Base-by-base conservation (phyloP, 2,797 vertebrate species). In the Periparus ater region DNA sequence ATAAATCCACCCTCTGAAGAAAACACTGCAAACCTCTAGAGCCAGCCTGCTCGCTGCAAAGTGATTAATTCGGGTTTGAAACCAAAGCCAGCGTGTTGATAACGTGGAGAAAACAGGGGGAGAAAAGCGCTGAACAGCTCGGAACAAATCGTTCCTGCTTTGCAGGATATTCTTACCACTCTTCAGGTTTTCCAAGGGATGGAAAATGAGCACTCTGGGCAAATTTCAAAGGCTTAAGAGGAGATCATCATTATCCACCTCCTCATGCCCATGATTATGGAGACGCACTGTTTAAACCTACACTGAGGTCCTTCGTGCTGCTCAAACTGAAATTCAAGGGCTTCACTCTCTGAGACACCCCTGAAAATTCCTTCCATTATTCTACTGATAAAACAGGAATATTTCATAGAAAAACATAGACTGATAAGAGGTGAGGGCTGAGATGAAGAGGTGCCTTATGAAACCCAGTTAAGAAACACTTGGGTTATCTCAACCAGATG, bases 321-420 rank as follows among this genome's bases (percentile, higher is more conserved):
- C 29, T 92, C 18, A 32, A 75, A 70, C 17, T 89, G 81, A 92
- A 89, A 65, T 45, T 55, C 66, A 45, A 30, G 23, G 27, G 11
- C 15, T 82, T 85, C 2, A 0, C 32, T 58, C 36, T 57, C 58
- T 14, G 61, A 55, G 44, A 78, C 29, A 44, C 9, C 36, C 36
- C 72, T 81, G 70, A 58, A 89, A 85, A 92, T 85, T 94, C 91
- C 44, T 96, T 91, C 70, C 62, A 11, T 61, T 84, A 83, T 80
- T 86, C 40, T 26, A 29, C 76, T 48, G 79, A 90, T 93, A 84
- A 93, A 90, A 19, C 10, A 70, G 18, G 38, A 94, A 70, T 78
- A 91, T 86, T 93, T 90, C 17, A 12, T 81, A 16, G 38, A 54
- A 53, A 27, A 93, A n/a, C 23, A 13, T 21, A 12, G 0, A 27